These are phyloP conservation scores for Pseudorhiza aurosa DNA, from an alignment of 30 jellyfish, hydroid and myxozoan genomes.

Conservation along the genomic window DNA sequence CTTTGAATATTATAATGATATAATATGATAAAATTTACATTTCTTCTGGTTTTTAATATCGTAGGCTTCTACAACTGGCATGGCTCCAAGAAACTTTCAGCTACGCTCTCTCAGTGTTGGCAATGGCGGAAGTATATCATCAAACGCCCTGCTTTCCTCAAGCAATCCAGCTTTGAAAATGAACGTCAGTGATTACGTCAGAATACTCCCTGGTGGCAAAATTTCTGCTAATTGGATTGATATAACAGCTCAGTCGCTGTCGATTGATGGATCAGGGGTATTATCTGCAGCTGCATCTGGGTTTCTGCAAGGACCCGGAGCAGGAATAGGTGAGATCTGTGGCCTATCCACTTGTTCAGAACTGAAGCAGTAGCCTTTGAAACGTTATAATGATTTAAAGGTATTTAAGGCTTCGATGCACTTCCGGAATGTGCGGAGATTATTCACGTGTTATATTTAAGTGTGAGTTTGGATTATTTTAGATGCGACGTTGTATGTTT, in stretches of 20 bases:
- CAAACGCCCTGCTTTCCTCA: constrained; percentile 22
- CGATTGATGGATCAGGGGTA: constrained; percentile 72
- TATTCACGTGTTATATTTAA: too few relatives aligned
- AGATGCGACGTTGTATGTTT: too few relatives aligned
- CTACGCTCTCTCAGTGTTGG: constrained; percentile 43
- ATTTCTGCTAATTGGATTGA: constrained; percentile 38
- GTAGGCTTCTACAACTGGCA: constrained; percentile 54
- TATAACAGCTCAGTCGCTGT: constrained; percentile 16
- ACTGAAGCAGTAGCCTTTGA: too few relatives aligned
- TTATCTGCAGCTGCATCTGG: constrained; percentile 56
- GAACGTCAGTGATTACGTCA: constrained; percentile 20
- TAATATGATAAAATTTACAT: too few relatives aligned
- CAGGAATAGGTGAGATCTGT: constrained; percentile 47
- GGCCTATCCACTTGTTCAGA: too few relatives aligned
- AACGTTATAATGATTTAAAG: too few relatives aligned
- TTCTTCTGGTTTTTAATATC: too few relatives aligned
- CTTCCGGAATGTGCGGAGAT: too few relatives aligned
- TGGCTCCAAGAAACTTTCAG: constrained; percentile 31
- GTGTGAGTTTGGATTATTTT: too few relatives aligned
- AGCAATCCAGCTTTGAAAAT: constrained; percentile 24
- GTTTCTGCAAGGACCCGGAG: constrained; percentile 55
- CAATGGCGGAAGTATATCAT: constrained; percentile 43
- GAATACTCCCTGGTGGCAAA: constrained; percentile 64
- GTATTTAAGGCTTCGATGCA: too few relatives aligned
- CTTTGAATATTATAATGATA: too few relatives aligned